A percentile compares a stretch with the other conserved stretches of the same genome.
Evolutionary conservation across 2,888 invertebrate species (phyloP).

Genomic region (Cantharis lateralis): DNA sequence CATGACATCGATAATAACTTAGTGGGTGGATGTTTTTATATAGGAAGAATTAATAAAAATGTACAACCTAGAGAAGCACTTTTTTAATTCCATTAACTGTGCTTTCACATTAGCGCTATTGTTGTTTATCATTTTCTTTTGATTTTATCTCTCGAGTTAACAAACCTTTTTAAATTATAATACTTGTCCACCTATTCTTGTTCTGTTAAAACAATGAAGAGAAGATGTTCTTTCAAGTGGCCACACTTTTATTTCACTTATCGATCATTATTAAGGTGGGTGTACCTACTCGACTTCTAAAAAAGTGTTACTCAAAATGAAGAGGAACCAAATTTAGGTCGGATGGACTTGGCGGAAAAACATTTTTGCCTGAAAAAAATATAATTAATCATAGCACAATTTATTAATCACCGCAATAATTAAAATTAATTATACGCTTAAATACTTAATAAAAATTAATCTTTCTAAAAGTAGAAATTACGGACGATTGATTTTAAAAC

Average conservation of each 20-base stretch:
- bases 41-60: not conserved
- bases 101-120: not conserved
- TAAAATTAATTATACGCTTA: not conserved
- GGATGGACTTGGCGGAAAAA: too few species aligned
- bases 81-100: not conserved
- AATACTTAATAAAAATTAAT: not conserved
- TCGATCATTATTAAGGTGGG: not conserved
- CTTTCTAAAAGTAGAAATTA: not conserved
- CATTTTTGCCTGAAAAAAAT: too few species aligned
- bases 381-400: not conserved
- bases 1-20: slow-evolving; percentile 17
- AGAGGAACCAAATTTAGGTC: not conserved
- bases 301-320: not conserved
- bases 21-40: not conserved
- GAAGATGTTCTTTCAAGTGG: not conserved
- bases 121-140: not conserved
- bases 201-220: not conserved
- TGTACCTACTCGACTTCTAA: not conserved
- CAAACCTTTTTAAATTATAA: not conserved
- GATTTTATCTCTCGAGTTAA: not conserved
- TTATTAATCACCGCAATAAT: not conserved
- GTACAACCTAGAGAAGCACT: not conserved
- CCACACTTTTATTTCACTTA: not conserved
- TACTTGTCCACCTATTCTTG: not conserved
- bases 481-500: slow-evolving; percentile 7